phyloP scores from a whole-genome alignment of 2,797 vertebrate genomes.

The Fringilla coelebs region DNA sequence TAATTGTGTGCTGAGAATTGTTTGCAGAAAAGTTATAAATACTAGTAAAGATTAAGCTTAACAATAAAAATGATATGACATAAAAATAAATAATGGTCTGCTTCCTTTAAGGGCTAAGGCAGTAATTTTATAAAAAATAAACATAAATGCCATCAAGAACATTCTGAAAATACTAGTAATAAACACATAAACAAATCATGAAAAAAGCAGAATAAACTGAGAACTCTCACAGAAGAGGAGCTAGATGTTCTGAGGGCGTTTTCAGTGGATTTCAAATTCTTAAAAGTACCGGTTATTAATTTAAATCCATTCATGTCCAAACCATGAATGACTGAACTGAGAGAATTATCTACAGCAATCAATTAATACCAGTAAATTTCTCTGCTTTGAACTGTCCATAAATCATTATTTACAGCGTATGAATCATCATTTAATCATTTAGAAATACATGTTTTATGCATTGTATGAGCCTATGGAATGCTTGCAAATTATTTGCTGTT shows the following conservation, averaged over 20 bases:
- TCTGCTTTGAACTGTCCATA: not conserved
- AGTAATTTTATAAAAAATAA: conserved; percentile 34
- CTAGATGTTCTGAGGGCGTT: not conserved
- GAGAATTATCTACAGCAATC: not conserved
- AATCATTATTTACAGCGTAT: not conserved
- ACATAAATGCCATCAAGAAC: not conserved
- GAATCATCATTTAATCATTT: not conserved
- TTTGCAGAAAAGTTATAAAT: conserved; percentile 11
- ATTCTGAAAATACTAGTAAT: not conserved
- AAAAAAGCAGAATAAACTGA: not conserved
- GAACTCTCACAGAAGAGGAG: not conserved
- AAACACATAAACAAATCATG: not conserved
- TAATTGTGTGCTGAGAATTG: conserved; percentile 1
- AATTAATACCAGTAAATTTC: not conserved
- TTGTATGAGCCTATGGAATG: not conserved
- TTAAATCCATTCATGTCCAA: not conserved
- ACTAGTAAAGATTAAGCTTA: conserved; percentile 32
- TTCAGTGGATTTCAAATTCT: not conserved
- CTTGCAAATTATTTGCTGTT: not conserved
- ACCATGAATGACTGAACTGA: not conserved
- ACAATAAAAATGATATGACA: not conserved
- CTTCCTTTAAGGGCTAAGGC: not conserved
- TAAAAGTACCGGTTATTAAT: not conserved
- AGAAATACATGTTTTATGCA: not conserved
- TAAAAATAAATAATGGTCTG: conserved; percentile 29